Evolutionary conservation across 2,888 invertebrate species (phyloP).

Genomic region (Digitonthophagus gazella): DNA sequence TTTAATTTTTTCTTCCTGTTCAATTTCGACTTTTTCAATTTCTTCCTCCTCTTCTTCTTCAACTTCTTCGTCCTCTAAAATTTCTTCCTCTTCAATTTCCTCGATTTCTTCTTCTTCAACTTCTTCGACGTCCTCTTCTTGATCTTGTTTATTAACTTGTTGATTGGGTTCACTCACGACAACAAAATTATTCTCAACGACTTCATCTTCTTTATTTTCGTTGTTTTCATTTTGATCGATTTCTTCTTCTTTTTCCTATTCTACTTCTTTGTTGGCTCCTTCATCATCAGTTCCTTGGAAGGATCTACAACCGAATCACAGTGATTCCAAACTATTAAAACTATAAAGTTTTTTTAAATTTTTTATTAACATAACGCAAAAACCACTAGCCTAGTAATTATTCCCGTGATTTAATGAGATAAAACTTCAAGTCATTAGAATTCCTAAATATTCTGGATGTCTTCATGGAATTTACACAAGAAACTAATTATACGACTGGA

Average conservation of each 20-base stretch:
- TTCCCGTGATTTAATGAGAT: too few relatives aligned
- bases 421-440: too few relatives aligned
- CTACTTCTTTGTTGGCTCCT: slow-evolving; percentile 33
- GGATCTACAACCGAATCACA: too few relatives aligned
- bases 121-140: slow-evolving; percentile 28
- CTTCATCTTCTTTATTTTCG: background rate
- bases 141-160: too few relatives aligned
- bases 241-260: slow-evolving; percentile 34
- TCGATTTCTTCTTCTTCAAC: slow-evolving; percentile 27
- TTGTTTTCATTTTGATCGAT: slow-evolving; percentile 27
- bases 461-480: too few relatives aligned
- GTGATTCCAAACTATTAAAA: too few relatives aligned
- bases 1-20: slow-evolving; percentile 31
- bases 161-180: slow-evolving; percentile 38
- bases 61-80: slow-evolving; percentile 52
- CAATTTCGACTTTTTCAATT: slow-evolving; percentile 43
- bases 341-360: too few relatives aligned
- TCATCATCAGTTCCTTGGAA: slow-evolving; percentile 40
- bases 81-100: slow-evolving; percentile 33
- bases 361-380: too few relatives aligned
- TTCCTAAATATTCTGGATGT: too few relatives aligned
- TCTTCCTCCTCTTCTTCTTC: slow-evolving; percentile 49
- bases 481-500: too few relatives aligned
- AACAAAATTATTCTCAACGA: slow-evolving; percentile 3
- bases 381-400: too few relatives aligned